phyloP scores from a whole-genome alignment of 2,888 invertebrate genomes.

The Stomorhina lunata region DNA sequence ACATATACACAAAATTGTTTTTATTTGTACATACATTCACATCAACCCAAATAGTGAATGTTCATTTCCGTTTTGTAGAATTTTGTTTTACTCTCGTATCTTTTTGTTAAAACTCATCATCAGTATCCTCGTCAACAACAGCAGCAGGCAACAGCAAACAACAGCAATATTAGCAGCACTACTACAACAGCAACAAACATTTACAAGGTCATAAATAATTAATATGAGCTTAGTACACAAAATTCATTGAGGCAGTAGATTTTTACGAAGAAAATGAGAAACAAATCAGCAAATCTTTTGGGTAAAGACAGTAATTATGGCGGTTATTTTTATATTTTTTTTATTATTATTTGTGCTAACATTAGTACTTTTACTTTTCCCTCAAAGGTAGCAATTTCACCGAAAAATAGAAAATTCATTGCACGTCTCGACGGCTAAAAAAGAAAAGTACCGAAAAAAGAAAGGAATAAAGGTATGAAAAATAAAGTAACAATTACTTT shows the following conservation, averaged over 20 bases:
- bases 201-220: slow-evolving; percentile 17
- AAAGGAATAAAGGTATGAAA: not conserved
- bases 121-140: too few species aligned
- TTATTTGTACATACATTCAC: too few species aligned
- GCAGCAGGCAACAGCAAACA: too few species aligned
- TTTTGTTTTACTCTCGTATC: too few species aligned
- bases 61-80: not conserved
- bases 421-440: not conserved
- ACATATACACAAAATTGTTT: too few species aligned
- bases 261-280: not conserved
- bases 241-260: too few species aligned
- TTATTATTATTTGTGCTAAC: not conserved
- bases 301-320: not conserved
- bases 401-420: not conserved
- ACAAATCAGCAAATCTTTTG: too few species aligned
- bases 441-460: not conserved
- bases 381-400: too few species aligned
- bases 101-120: too few species aligned
- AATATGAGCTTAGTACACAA: not conserved
- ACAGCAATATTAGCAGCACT: not conserved
- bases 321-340: not conserved
- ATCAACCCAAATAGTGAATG: not conserved
- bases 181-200: not conserved
- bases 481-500: slow-evolving; percentile 4
- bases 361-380: not conserved